phyloP scores from a whole-genome alignment of 1,140 invertebrate species.

The Lepidurus apus region DNA sequence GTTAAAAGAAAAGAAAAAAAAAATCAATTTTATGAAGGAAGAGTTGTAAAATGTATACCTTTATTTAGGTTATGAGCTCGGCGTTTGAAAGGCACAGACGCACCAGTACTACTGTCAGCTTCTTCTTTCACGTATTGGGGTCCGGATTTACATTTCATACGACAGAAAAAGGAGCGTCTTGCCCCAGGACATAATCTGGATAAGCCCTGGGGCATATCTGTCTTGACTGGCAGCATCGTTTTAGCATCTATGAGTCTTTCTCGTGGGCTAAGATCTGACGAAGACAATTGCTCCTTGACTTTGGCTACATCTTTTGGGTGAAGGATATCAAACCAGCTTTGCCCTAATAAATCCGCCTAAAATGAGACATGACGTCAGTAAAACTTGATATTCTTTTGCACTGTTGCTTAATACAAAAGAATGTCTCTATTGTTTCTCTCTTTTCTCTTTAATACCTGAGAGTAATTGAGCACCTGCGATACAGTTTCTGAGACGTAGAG shows the following conservation, averaged over 20 bases:
- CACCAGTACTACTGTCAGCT: slow-evolving; percentile 51
- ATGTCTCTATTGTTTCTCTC: background rate
- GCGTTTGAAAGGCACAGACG: slow-evolving; percentile 25
- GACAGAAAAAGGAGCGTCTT: slow-evolving; percentile 83
- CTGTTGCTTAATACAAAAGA: slow-evolving; percentile 5
- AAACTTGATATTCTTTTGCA: background rate
- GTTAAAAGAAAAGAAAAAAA: slow-evolving; percentile 18
- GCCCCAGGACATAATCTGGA: slow-evolving; percentile 77
- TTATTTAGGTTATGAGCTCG: slow-evolving; percentile 37
- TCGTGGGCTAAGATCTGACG: slow-evolving; percentile 78
- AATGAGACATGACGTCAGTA: background rate
- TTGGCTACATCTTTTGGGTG: slow-evolving; percentile 92
- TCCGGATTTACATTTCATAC: slow-evolving; percentile 72
- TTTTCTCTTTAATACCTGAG: slow-evolving; percentile 56
- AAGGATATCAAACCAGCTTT: slow-evolving; percentile 90
- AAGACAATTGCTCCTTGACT: slow-evolving; percentile 90
- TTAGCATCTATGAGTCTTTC: slow-evolving; percentile 87
- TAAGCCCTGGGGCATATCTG: slow-evolving; percentile 64
- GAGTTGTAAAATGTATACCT: slow-evolving; percentile 48
- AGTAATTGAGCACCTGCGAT: slow-evolving; percentile 72
- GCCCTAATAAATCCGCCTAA: slow-evolving; percentile 78
- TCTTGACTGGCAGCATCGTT: slow-evolving; percentile 87
- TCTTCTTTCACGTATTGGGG: slow-evolving; percentile 63
- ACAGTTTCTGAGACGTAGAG: slow-evolving; percentile 89
- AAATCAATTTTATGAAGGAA: background rate